These are phyloP conservation scores for Andricus curvator DNA, from an alignment of 2,888 invertebrate genomes.

Conservation along the genomic window DNA sequence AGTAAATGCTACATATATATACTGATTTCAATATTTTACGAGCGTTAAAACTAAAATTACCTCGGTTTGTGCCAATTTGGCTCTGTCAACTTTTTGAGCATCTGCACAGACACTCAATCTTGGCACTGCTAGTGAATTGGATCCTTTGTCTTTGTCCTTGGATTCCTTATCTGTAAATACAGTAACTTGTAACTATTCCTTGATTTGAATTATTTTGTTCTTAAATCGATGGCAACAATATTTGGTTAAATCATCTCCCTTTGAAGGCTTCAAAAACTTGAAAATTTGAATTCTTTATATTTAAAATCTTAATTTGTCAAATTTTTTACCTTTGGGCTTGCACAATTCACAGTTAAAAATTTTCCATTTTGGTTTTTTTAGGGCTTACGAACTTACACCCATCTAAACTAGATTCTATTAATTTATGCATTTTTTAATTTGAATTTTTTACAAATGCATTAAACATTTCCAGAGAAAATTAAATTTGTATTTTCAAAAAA, in stretches of 20 bases:
- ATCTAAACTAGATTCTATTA: no score
- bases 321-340: not conserved
- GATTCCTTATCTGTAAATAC: conserved; percentile 86
- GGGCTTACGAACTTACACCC: no score
- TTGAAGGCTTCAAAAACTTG: no score
- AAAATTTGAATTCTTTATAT: not conserved
- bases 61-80: conserved; percentile 95
- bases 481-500: no score
- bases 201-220: not conserved
- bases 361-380: no score
- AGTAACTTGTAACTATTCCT: not conserved
- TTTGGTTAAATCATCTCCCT: not conserved
- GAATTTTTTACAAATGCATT: no score
- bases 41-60: conserved; percentile 73
- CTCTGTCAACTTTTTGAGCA: conserved; percentile 94
- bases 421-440: no score
- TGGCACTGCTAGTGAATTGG: conserved; percentile 88
- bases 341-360: no score
- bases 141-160: conserved; percentile 86
- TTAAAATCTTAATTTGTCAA: not conserved
- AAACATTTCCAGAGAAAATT: no score
- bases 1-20: no score
- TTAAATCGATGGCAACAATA: not conserved
- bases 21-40: not conserved
- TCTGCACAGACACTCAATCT: conserved; percentile 95